These are phyloP conservation scores for Mus minutoides DNA, from an alignment of 2,797 vertebrate genomes.

Conservation along the genomic window DNA sequence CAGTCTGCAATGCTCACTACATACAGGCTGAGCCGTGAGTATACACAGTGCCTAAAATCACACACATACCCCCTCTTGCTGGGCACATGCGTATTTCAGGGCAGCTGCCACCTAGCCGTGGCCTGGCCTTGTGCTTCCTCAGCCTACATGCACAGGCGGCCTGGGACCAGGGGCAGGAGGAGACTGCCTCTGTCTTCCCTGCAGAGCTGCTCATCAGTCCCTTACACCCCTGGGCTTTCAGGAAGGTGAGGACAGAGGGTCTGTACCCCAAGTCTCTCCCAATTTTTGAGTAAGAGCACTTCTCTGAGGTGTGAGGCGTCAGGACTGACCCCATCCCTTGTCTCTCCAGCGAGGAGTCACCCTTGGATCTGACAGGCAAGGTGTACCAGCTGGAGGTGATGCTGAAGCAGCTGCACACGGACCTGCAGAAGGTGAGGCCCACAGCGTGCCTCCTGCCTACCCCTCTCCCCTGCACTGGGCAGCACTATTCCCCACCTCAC, in stretches of 20 bases:
- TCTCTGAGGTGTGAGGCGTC: not conserved
- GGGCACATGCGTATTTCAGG: not conserved
- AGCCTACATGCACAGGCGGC: no score
- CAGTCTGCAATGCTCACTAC: not conserved
- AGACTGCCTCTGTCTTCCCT: not conserved
- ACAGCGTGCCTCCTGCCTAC: rapidly evolving
- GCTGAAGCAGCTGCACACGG: conserved; percentile 94
- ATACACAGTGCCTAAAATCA: not conserved
- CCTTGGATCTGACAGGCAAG: conserved; percentile 91
- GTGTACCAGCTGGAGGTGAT: conserved; percentile 94
- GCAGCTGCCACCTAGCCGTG: not conserved
- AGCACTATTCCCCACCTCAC: not conserved
- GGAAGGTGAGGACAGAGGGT: not conserved
- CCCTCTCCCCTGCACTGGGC: rapidly evolving
- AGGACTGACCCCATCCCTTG: not conserved
- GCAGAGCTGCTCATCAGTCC: not conserved
- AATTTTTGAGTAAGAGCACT: not conserved
- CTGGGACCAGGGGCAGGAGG: not conserved
- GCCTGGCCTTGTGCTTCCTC: not conserved
- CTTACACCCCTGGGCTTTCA: no score
- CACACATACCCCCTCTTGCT: rapidly evolving
- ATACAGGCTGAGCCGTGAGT: rapidly evolving
- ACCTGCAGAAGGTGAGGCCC: conserved; percentile 87
- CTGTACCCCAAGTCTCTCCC: rapidly evolving
- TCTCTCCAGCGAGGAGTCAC: conserved; percentile 89